Evolutionary conservation across 1,140 invertebrate species (phyloP).

Genomic region (Hypothenemus hampei): DNA sequence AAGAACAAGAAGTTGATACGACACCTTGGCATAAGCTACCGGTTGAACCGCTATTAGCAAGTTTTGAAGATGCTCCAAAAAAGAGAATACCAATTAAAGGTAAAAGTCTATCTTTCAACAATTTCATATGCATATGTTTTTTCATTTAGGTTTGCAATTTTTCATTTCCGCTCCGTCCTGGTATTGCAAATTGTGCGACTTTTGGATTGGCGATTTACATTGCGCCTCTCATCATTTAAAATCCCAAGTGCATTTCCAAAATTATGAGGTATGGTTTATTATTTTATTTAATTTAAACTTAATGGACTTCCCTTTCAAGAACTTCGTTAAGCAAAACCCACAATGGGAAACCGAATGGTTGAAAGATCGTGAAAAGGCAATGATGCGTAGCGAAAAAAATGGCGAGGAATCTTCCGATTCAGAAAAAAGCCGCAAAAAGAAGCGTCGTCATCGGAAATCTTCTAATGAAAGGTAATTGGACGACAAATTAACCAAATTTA

Average conservation of each 20-base stretch:
- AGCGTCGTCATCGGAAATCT: conserved; percentile 30
- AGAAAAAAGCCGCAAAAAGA: conserved; percentile 29
- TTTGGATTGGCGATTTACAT: conserved; percentile 82
- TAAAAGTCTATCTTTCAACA: conserved; percentile 37
- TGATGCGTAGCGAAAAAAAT: conserved; percentile 30
- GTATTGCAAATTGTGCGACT: conserved; percentile 82
- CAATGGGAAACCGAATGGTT: conserved; percentile 83
- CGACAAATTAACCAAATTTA: too few relatives aligned
- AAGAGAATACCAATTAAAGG: conserved; percentile 77
- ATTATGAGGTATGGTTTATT: conserved; percentile 59
- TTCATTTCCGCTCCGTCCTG: conserved; percentile 79
- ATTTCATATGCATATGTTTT: not conserved
- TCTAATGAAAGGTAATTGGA: conserved; percentile 20
- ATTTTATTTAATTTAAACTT: not conserved
- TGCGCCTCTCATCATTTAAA: conserved; percentile 80
- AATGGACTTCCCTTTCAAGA: conserved; percentile 47
- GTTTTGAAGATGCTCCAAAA: conserved; percentile 60
- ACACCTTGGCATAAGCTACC: conserved; percentile 69
- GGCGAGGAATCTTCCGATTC: conserved; percentile 31
- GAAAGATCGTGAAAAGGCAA: conserved; percentile 68
- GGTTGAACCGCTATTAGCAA: conserved; percentile 60
- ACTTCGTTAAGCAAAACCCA: conserved; percentile 72
- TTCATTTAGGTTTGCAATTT: conserved; percentile 69
- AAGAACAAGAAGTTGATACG: conserved; percentile 59
- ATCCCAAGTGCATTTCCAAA: conserved; percentile 68